phyloP scores from a whole-genome alignment of 2,888 invertebrate species.

The Lissonota sp. region DNA sequence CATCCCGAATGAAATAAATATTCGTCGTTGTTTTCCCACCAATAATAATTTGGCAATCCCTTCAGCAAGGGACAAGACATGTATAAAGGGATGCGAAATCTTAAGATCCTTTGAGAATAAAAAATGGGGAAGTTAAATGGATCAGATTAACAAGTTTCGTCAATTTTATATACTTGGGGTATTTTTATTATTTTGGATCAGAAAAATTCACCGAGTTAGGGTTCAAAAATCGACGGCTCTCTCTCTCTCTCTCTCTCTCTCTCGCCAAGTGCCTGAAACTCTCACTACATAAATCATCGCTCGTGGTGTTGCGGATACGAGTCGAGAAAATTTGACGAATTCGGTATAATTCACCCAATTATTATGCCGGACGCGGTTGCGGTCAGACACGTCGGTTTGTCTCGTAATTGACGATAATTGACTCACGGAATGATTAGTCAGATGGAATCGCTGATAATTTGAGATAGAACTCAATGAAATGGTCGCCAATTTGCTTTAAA shows the following conservation, averaged over 20 bases:
- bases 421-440: slow-evolving; percentile 54
- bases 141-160: too few relatives aligned
- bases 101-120: too few relatives aligned
- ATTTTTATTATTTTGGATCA: too few relatives aligned
- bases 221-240: not conserved
- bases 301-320: not conserved
- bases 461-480: not conserved
- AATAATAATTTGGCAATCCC: too few relatives aligned
- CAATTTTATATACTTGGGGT: too few relatives aligned
- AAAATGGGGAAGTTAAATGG: too few relatives aligned
- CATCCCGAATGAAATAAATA: not conserved
- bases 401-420: slow-evolving; percentile 58
- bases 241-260: not conserved
- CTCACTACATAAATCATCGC: too few relatives aligned
- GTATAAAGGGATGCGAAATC: too few relatives aligned
- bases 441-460: slow-evolving; percentile 43
- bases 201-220: too few relatives aligned
- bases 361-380: slow-evolving; percentile 13
- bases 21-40: too few relatives aligned
- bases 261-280: slow-evolving; percentile 6
- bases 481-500: too few relatives aligned
- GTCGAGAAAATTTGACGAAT: not conserved
- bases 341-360: slow-evolving; percentile 43
- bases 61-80: too few relatives aligned
- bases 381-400: slow-evolving; percentile 43